Percentiles rank a stretch among this genome's conserved stretches.
Evolutionary conservation across 2,888 invertebrate genomes (phyloP).

Genomic region (Dexiosoma caninum): DNA sequence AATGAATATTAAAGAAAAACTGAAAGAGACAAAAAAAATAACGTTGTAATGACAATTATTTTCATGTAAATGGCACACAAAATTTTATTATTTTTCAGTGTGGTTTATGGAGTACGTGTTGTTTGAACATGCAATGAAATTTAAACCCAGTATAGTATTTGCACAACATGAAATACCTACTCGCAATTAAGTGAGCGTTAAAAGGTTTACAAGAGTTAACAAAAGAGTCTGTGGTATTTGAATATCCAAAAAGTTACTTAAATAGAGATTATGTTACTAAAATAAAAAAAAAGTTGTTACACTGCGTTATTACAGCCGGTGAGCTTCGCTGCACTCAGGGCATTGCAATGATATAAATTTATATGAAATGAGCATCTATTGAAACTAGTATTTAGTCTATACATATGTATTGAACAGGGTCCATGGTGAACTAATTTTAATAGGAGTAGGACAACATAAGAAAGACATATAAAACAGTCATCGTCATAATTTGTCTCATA

Average conservation of each 20-base stretch:
- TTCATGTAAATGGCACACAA: conserved; percentile 49
- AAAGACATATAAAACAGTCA: too few relatives aligned
- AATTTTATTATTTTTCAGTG: conserved; percentile 4
- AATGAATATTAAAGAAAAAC: neutral
- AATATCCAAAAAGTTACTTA: neutral
- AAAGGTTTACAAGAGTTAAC: neutral
- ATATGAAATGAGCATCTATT: too few relatives aligned
- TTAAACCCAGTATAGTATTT: conserved; percentile 37
- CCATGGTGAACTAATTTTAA: too few relatives aligned
- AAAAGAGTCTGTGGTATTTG: neutral
- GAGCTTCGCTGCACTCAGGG: neutral
- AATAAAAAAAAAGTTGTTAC: neutral
- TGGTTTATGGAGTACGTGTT: conserved; percentile 44
- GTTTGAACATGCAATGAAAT: conserved; percentile 12
- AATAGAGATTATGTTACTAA: neutral
- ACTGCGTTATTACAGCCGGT: neutral
- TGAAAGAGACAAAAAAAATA: neutral
- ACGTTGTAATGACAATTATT: conserved; percentile 36
- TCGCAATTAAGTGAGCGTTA: neutral
- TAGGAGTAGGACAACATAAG: too few relatives aligned
- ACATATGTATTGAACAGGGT: too few relatives aligned
- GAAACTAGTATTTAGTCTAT: too few relatives aligned
- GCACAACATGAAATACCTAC: neutral
- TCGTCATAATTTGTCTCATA: too few relatives aligned
- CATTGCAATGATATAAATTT: too few relatives aligned